Base-by-base conservation (phyloP, 2,797 vertebrate genomes). In the Etheostoma perlongum region DNA sequence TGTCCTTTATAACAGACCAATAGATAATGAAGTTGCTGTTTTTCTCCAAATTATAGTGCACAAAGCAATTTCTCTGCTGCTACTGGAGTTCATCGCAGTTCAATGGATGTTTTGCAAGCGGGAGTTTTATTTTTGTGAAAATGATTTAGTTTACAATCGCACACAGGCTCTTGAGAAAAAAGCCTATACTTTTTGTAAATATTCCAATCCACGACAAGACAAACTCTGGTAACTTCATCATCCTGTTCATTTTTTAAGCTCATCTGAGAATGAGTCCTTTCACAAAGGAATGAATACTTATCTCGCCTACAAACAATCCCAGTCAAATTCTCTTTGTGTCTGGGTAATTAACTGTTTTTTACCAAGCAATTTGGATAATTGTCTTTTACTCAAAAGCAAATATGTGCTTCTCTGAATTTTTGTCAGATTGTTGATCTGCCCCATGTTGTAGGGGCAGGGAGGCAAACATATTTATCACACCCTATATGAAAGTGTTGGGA, bases 31-130 rank as follows among this genome's bases (percentile, higher is more conserved):
- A 76, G 67, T 76, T 49, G 62, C 54, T 13, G 51, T 59, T 68
- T 81, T 76, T 70, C 33, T 11, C 13, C 25, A 62, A 67, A 58
- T 69, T 15, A 67, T 77, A 30, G 58, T 80, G 42, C 13, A 27
- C 74, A 79, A 84, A 82, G 59, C 77, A 63, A 68, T 84, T 80
- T 89, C 61, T 73, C 36, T 53, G 46, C 68, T 2, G 9, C n/a
- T 69, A 44, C 72, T 68, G 1, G 44, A 76, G 73, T 81, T 86
- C 77, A 81, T 77, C 47, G 4, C 47, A 49, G 78, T 79, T 79
- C 59, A 75, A 1, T 67, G 61, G n/a, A 33, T 30, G 23, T 9
- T 75, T 27, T 55, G n/a, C 16, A 79, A 61, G 65, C n/a, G 54
- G 51, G 48, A 30, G 30, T 67, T 75, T 72, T 27, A 66, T 30